Evolutionary conservation across 2,888 invertebrate species (phyloP), one percentile per base, ranked within the genome.

Genomic region (Metellina segmentata): DNA sequence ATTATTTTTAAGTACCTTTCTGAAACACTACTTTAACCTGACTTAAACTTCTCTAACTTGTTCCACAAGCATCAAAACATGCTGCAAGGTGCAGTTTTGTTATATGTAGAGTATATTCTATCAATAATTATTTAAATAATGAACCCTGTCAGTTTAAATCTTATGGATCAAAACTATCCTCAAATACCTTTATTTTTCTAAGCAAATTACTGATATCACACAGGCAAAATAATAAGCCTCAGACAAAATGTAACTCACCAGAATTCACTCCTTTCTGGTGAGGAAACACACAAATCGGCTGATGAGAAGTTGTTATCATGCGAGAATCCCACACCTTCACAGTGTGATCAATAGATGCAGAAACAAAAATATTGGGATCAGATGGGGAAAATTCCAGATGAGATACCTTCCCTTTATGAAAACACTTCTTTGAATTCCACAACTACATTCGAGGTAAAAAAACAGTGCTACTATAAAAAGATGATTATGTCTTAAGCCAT

Each of bases 241-340:
- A 34, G 34, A 34, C 4, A 2, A 34, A 2, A 2, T 34, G 34
- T 49, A 69, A 72, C 81, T n/a, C 20, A 90, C 90, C 90, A 13
- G 92, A 90, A 83, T 87, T 92, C 16, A 92, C 86, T 52, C 85
- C 87, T 34, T 82, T 81, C 13, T 51, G 16, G 71, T 87, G 87
- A 78, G 52, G 19, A 49, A 92, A 83, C 9, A 16, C 77, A 16
- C 34, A 13, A n/a, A 90, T 13, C 16, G 92, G 91, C 6, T 71
- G 8, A 52, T 51, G 51, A n/a, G 16, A 19, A 11, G 6, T 6
- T 6, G 93, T 86, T 85, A 94, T 94, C 93, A 94, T 94, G 13
- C 94, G 91, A 7, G 94, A 81, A 90, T 94, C 94, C 94, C 94
- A 94, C 49, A 94, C 89, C 85, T 94, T 93, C 8, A 94, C 94